phyloP scores from a whole-genome alignment of 92 coral and sea anemone genomes.

The Meandrina meandrites region DNA sequence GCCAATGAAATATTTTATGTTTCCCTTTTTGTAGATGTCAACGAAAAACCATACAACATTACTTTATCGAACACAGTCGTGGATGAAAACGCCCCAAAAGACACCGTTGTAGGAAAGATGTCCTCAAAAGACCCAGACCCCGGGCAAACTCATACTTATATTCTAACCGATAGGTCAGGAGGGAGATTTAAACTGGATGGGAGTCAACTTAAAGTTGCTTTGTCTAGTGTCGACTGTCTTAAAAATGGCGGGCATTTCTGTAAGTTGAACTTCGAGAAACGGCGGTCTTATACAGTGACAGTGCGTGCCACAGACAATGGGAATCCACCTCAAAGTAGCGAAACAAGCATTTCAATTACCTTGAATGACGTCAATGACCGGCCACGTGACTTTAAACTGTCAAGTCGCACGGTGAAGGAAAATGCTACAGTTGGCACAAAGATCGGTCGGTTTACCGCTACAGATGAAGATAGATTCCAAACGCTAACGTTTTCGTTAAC shows the following conservation, averaged over 20 bases:
- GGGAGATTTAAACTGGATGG: conserved; percentile 83
- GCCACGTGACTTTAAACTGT: conserved; percentile 83
- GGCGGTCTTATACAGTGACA: conserved; percentile 64
- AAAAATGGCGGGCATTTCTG: conserved; percentile 81
- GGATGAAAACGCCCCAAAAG: conserved; percentile 78
- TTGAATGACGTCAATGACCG: conserved; percentile 88
- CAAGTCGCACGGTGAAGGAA: conserved; percentile 81
- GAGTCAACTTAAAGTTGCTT: conserved; percentile 72
- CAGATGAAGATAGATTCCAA: conserved; percentile 80
- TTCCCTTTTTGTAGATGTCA: conserved; percentile 66
- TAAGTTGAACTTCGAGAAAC: conserved; percentile 79
- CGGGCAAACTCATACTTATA: conserved; percentile 76
- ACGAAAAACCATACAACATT: conserved; percentile 80
- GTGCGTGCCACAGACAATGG: conserved; percentile 96
- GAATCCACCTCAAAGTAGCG: conserved; percentile 70
- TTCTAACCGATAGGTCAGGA: conserved; percentile 68
- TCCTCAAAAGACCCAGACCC: conserved; percentile 82
- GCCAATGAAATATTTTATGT: neutral
- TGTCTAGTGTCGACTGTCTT: conserved; percentile 69
- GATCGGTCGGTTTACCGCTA: conserved; percentile 75
- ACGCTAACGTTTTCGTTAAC: conserved; percentile 53
- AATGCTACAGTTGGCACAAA: conserved; percentile 77
- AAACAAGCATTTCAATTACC: conserved; percentile 61
- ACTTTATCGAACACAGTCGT: conserved; percentile 62
- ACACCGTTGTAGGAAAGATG: conserved; percentile 66